Evolutionary conservation across 1,140 invertebrate genomes (phyloP).

Genomic region (Nomia melanderi): DNA sequence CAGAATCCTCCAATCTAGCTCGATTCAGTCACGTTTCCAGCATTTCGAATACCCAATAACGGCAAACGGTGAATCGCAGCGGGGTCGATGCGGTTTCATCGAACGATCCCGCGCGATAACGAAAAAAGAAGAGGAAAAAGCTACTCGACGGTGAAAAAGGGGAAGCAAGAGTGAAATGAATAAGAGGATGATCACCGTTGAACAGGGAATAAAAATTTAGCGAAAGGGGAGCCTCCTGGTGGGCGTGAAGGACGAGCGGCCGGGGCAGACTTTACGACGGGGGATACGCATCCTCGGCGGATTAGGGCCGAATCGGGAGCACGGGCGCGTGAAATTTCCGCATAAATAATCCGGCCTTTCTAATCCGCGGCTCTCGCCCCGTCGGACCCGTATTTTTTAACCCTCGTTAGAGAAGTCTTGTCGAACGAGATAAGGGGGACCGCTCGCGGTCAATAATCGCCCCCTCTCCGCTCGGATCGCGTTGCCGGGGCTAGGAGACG

Average conservation of each 20-base stretch:
- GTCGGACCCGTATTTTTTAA: conserved; percentile 20
- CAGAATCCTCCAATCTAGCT: too few relatives aligned
- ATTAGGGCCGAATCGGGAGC: conserved; percentile 30
- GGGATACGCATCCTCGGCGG: conserved; percentile 10
- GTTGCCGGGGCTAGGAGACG: too few relatives aligned
- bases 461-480: neutral
- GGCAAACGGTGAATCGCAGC: too few relatives aligned
- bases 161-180: too few relatives aligned
- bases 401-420: conserved; percentile 37
- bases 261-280: conserved; percentile 6
- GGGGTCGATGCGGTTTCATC: too few relatives aligned
- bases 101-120: too few relatives aligned
- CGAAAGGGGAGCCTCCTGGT: neutral
- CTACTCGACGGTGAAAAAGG: too few relatives aligned
- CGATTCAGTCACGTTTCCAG: too few relatives aligned
- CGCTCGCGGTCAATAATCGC: neutral
- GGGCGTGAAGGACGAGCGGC: conserved; percentile 5
- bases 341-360: conserved; percentile 44
- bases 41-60: too few relatives aligned
- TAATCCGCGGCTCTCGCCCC: conserved; percentile 36
- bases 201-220: neutral
- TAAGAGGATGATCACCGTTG: neutral
- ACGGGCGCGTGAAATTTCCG: conserved; percentile 40
- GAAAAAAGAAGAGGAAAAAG: too few relatives aligned
- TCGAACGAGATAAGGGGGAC: conserved; percentile 22